These are phyloP conservation scores for Peucedramus taeniatus DNA, from an alignment of 2,113 vertebrate species.

Conservation along the genomic window DNA sequence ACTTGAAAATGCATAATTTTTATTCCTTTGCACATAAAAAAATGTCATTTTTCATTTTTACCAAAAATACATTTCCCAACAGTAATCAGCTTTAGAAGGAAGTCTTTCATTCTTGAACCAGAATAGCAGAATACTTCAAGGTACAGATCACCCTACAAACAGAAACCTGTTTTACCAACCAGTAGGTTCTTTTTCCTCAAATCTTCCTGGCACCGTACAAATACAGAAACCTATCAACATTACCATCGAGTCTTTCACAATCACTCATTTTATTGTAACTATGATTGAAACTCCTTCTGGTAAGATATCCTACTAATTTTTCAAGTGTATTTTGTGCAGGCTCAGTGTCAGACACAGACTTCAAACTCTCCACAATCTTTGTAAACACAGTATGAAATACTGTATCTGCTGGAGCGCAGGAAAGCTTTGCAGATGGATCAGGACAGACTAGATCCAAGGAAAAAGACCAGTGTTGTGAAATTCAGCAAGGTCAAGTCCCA, in stretches of 20 bases:
- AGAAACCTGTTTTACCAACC: neutral
- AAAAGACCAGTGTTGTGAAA: rapidly evolving
- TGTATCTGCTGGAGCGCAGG: rapidly evolving
- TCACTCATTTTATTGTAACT: neutral
- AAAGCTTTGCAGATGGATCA: neutral
- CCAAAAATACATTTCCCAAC: neutral
- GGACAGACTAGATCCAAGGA: neutral
- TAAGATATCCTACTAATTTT: neutral
- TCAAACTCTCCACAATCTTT: neutral
- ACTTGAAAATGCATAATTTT: neutral
- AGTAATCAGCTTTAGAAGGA: neutral
- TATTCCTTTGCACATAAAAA: neutral
- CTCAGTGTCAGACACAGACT: neutral
- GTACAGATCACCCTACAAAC: rapidly evolving
- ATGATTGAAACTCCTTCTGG: neutral
- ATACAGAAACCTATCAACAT: neutral
- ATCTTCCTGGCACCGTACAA: neutral
- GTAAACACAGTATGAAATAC: neutral
- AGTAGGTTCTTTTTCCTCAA: neutral
- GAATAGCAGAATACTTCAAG: neutral
- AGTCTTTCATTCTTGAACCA: neutral
- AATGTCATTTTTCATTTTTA: neutral
- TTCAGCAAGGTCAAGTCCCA: rapidly evolving
- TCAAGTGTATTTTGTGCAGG: neutral
- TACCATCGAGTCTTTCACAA: rapidly evolving